Base-by-base conservation (phyloP, 2,797 vertebrate species). In the Danio choprae region DNA sequence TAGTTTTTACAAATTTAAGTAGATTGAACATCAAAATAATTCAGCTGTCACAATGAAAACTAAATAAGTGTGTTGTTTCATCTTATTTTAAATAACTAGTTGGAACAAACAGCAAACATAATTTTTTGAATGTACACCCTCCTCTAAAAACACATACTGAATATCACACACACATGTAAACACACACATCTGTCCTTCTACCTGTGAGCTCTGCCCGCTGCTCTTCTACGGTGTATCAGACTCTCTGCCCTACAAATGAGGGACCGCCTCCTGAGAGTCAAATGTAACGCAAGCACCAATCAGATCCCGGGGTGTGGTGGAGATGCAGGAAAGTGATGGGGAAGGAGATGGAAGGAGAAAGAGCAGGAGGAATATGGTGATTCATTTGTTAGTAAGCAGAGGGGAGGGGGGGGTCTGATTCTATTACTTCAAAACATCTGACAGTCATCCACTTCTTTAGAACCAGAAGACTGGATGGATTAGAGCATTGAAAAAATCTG, bases 191-290 rank as follows among this genome's bases (percentile, higher is more conserved):
- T 53, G 46, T 74, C 63, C 58, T 76, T 79, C 74, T 86, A 94
- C 94, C 94, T 95, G 92, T 95, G 94, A 10, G 94, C 91, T 58
- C 94, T 94, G 86, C 96, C 95, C 41, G 95, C 93, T 9, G 95
- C 95, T 91, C 95, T 95, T 81, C 95, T 95, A 86, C 96, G 93
- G 90, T 98, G 96, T 89, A 98, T 97, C 59, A 98, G 95, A 90
- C 96, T 98, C 92, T 98, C 96, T 79, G 96, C 95, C 91, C 95
- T 96, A 95, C 95, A 98, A 92, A 95, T 96, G 93, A 98, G 93
- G 82, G 96, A 96, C 72, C 95, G 95, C 77, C 94, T 93, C 93
- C 95, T 98, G 81, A 92, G 86, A 80, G 90, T 91, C 91, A 84
- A 6, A 87, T 84, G 89, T 89, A 87, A 91, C 83, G 85, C 76